A percentile compares a stretch with the other conserved stretches of the same genome.
Conservation (phyloP, 2,797 vertebrate genomes). For the Salmo trutta region DNA sequence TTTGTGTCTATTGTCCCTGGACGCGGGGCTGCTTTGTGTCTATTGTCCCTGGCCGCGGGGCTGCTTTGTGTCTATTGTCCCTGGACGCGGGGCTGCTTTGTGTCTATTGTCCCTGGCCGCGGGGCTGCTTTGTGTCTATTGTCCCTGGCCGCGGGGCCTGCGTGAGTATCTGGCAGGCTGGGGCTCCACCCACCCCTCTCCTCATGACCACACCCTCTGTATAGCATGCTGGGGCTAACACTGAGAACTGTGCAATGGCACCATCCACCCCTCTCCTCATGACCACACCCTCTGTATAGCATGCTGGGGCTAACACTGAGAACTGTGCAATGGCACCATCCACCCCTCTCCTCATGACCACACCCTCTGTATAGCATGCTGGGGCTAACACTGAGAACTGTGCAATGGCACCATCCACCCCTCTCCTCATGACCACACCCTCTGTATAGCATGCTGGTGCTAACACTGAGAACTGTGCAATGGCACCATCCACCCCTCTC, state of each 20-base stretch:
- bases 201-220: too few relatives aligned
- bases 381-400: neutral
- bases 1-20: too few relatives aligned
- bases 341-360: constrained; percentile 49
- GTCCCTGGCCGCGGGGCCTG: constrained; percentile 66
- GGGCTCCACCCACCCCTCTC: constrained; percentile 53
- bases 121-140: neutral
- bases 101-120: too few relatives aligned
- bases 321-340: neutral
- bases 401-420: constrained; percentile 35
- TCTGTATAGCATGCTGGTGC: neutral
- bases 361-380: neutral
- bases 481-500: constrained; percentile 52
- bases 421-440: constrained; percentile 32
- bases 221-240: neutral
- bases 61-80: too few relatives aligned
- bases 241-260: neutral
- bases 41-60: too few relatives aligned
- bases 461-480: neutral
- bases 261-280: constrained; percentile 50
- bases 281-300: neutral
- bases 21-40: too few relatives aligned
- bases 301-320: neutral
- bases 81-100: too few relatives aligned
- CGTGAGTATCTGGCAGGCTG: constrained; percentile 33